These are phyloP conservation scores for Drosophila greeni DNA, from an alignment of 2,888 invertebrate genomes.

Conservation along the genomic window DNA sequence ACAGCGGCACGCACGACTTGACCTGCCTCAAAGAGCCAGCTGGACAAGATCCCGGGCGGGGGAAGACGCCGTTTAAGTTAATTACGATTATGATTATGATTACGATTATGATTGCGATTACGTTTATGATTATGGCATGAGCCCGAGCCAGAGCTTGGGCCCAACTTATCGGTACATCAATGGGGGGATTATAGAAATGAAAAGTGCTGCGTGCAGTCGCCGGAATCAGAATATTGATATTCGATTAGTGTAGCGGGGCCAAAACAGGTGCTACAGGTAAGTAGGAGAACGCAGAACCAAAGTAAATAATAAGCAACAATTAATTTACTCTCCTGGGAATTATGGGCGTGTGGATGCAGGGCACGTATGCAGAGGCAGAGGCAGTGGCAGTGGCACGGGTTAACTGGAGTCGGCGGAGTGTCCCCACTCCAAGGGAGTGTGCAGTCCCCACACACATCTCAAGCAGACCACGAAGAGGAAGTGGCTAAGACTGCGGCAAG, in stretches of 20 bases:
- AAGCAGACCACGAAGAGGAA: constrained; percentile 72
- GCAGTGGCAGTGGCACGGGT: constrained; percentile 68
- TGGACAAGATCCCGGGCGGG: constrained; percentile 7
- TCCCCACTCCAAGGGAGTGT: constrained; percentile 6
- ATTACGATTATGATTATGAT: constrained; percentile 63
- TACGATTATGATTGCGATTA: constrained; percentile 46
- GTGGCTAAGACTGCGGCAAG: constrained; percentile 72
- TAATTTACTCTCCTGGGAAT: constrained; percentile 55
- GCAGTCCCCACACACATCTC: constrained; percentile 33
- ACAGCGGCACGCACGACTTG: constrained; percentile 57
- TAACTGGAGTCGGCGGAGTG: constrained; percentile 26
- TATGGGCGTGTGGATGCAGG: constrained; percentile 48
- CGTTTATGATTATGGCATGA: constrained; percentile 39
- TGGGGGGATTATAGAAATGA: constrained; percentile 56
- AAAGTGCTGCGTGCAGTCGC: constrained; percentile 47
- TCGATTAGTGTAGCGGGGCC: constrained; percentile 57
- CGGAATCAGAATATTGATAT: constrained; percentile 64
- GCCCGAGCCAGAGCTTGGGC: constrained; percentile 6
- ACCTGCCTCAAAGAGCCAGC: constrained; percentile 58
- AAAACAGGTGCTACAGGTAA: constrained; percentile 57
- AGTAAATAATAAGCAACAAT: constrained; percentile 63
- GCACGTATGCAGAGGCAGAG: constrained; percentile 52
- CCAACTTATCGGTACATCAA: constrained; percentile 51
- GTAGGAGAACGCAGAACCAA: constrained; percentile 18
- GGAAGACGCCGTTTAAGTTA: constrained; percentile 59